Base-by-base conservation (phyloP, 2,797 vertebrate genomes). In the Halcyon badia region DNA sequence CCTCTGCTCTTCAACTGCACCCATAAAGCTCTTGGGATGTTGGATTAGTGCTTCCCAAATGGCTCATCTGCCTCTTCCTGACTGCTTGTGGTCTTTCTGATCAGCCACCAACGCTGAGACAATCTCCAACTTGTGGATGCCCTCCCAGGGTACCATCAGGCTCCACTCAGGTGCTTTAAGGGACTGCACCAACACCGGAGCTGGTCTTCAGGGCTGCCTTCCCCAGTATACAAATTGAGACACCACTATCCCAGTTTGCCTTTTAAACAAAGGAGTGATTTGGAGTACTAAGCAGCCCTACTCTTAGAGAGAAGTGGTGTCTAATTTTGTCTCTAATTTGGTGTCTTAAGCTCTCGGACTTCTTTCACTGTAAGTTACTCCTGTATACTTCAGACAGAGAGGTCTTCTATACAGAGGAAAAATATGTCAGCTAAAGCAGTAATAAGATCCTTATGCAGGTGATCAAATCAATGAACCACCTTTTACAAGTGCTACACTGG, bases 11-110 rank as follows among this genome's bases (percentile, higher is more conserved):
- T 73, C 18, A n/a, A 8, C 49, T 69, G 58, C 3, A 21, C 5
- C 31, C 1, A 0, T 42, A 82, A 20, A 54, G 25, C 18, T 73
- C 42, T 60, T 0, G 0, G 44, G 21, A 39, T 0, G 1, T 26
- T n/a, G 16, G 10, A 49, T 69, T 84, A 61, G 37, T 52, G 42
- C 49, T 78, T 92, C 41, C 41, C 54, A 78, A 35, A 15, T 81
- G 57, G 17, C 13, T 70, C 30, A 56, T 20, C 57, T 57, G 61
- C 39, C 17, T 6, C 52, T 88, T 75, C 30, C 49, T 8, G 6
- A 26, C 42, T 58, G 15, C 68, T 76, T 77, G 37, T 30, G 17
- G 10, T 58, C 49, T 42, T 76, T 7, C 70, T 72, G 37, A 31
- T 79, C 75, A 80, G 24, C 16, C 68, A 72, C 57, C 5, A 1